Conservation (phyloP, 2,113 vertebrate species). For the Lipotes vexillifer region DNA sequence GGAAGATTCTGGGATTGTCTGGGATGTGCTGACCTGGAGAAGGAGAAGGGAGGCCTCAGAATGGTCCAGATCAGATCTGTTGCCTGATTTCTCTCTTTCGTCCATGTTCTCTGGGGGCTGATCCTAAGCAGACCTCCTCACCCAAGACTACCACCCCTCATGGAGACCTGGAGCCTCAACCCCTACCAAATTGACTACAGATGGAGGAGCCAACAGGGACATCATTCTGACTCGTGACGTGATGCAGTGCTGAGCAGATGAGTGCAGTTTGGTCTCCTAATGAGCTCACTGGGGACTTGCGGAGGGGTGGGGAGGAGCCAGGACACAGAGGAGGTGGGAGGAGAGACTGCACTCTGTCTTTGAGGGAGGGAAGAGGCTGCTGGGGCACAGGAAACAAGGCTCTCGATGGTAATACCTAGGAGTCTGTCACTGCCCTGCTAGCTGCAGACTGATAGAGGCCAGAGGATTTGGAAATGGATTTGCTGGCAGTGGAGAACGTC, state of each 20-base stretch:
- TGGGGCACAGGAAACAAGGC: rapidly evolving
- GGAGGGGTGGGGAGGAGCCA: background rate
- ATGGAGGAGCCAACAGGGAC: background rate
- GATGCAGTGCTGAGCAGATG: background rate
- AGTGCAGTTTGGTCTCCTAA: background rate
- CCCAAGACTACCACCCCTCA: rapidly evolving
- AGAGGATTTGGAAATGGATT: background rate
- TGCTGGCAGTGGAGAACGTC: background rate
- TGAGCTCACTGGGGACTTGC: background rate
- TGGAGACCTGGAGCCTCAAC: background rate
- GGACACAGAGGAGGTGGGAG: rapidly evolving
- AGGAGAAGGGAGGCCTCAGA: background rate
- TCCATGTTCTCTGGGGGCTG: background rate
- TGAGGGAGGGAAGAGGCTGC: rapidly evolving
- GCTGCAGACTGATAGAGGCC: too few species aligned
- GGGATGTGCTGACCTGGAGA: background rate
- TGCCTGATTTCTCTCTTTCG: background rate
- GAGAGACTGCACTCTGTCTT: background rate
- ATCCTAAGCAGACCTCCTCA: background rate
- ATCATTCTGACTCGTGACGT: background rate
- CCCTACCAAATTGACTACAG: rapidly evolving
- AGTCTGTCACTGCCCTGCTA: background rate
- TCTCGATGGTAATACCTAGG: rapidly evolving
- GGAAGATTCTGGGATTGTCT: rapidly evolving
- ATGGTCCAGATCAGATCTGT: background rate